Evolutionary conservation across 2,113 vertebrate species (phyloP), one percentile per base, ranked within the genome.

Genomic region (Onychostoma macrolepis): DNA sequence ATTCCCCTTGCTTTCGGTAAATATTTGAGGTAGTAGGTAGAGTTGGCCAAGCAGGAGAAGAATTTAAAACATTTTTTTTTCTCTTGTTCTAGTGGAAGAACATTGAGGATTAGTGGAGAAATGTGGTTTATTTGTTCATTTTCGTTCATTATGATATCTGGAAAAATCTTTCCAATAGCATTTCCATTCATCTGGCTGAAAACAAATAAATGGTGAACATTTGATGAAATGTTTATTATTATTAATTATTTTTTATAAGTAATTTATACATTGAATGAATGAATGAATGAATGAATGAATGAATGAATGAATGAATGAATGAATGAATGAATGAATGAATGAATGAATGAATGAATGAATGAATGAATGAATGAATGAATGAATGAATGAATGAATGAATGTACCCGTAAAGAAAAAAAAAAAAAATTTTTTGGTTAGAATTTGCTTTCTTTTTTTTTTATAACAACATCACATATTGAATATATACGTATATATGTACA

Each of bases 21-120:
- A 94, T 95, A 92, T 93, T 93, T 92, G 87, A 93, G 91, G 88
- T 53, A 67, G 83, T 85, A 84, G 78, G 78, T 58, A 88, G 79
- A 90, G 74, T 33, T 28, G 9, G 53, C 80, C 17, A 82, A 86
- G 82, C 38, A 58, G 41, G 7, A 33, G 74, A 86, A 86, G 36
- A 84, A 86, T 81, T 75, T 89, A 79, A 88, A 81, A 69, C 41
- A 74, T 75, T 36, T 86, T 75, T 36, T 86, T 79, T 71, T 48
- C 58, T 83, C 6, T 74, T 76, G 50, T 19, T 33, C 58, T 12
- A 3, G 28, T 12, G 21, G 33, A 6, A 81, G 24, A 58, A n/a
- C 67, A 11, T 63, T 21, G 26, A 79, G 81, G 15, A 69, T 77
- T 78, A 24, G 72, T 12, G 3, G 26, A 65, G 58, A 83, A 71